Evolutionary conservation across 2,797 vertebrate genomes (phyloP).

Genomic region (Gambusia yucatana): DNA sequence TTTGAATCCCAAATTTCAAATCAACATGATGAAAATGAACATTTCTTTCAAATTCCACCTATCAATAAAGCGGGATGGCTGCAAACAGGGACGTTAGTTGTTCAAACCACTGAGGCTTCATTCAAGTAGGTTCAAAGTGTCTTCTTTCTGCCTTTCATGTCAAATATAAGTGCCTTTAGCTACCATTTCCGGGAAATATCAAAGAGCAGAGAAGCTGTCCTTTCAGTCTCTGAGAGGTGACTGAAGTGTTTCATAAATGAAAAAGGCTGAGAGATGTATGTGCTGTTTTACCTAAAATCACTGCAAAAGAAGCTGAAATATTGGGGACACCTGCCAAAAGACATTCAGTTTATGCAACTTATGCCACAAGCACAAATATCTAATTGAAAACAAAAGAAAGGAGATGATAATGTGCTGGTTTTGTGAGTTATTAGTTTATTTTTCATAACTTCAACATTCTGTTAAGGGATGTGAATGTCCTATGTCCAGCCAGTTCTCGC

Average conservation of each 20-base stretch:
- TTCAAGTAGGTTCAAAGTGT: slow-evolving; percentile 15
- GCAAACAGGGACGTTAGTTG: background rate
- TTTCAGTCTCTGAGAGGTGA: slow-evolving; percentile 22
- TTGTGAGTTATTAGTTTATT: background rate
- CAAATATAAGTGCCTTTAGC: slow-evolving; percentile 12
- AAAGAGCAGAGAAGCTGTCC: slow-evolving; percentile 23
- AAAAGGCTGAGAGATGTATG: slow-evolving; percentile 14
- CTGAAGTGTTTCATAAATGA: slow-evolving; percentile 30
- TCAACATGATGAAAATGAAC: background rate
- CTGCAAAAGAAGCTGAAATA: background rate
- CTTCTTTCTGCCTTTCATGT: slow-evolving; percentile 27
- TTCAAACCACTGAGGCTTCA: background rate
- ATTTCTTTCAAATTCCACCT: background rate
- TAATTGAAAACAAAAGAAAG: background rate
- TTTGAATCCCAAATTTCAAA: background rate
- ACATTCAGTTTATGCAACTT: background rate
- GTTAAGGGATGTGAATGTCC: background rate
- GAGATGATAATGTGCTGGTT: background rate
- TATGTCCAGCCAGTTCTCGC: background rate
- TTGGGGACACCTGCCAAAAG: background rate
- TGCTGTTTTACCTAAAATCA: slow-evolving; percentile 19
- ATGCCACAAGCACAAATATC: background rate
- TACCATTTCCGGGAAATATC: slow-evolving; percentile 33
- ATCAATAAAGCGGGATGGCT: background rate
- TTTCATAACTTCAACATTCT: background rate